Percentiles rank a stretch among this genome's conserved stretches.
These are phyloP conservation scores for Heliconius melpomene DNA, from an alignment of 1,140 invertebrate species.

Conservation along the genomic window DNA sequence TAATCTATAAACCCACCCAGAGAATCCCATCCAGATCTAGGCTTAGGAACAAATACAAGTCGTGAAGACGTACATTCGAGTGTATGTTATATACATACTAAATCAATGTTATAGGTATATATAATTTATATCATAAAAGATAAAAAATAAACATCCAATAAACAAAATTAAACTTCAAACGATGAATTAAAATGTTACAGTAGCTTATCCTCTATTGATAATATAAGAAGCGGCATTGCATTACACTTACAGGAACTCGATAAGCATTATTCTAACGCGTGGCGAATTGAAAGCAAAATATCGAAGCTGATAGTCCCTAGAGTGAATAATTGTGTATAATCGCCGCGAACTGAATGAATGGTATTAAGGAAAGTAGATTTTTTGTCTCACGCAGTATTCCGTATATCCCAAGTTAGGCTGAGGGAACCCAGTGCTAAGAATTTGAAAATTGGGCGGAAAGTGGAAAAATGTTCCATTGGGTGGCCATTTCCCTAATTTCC, in stretches of 20 bases:
- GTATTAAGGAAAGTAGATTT: no score
- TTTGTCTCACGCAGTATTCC: no score
- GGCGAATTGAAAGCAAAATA: conserved; percentile 3
- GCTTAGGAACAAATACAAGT: no score
- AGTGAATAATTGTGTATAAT: background rate
- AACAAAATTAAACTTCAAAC: background rate
- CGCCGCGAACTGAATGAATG: background rate
- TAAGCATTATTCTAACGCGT: background rate
- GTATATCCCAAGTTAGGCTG: background rate
- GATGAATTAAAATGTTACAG: background rate
- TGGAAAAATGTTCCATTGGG: background rate
- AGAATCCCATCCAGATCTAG: no score
- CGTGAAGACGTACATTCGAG: no score
- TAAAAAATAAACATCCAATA: background rate
- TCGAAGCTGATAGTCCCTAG: background rate
- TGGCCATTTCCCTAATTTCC: no score
- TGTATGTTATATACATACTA: no score
- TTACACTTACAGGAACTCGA: background rate
- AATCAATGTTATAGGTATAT: background rate
- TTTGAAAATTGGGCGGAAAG: no score
- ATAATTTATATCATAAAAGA: background rate
- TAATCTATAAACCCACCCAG: no score
- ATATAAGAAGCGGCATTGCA: background rate
- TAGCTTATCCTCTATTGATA: background rate
- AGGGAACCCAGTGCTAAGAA: background rate